Evolutionary conservation across 2,113 vertebrate species (phyloP).

Genomic region (Eonycteris spelaea): DNA sequence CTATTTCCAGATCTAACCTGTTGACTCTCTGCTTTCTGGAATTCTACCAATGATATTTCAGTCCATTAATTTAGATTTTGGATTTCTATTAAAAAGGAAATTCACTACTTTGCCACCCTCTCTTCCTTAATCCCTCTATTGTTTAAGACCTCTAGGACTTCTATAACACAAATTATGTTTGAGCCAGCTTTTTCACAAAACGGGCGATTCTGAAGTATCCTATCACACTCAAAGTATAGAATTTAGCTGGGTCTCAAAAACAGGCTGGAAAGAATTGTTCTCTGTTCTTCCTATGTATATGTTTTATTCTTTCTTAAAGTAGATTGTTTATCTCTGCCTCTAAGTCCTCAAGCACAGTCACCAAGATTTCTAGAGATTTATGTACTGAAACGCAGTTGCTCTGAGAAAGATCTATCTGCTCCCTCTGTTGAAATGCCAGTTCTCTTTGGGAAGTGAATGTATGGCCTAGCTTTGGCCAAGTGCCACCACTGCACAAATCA

Average conservation of each 20-base stretch:
- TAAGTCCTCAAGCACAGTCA: background rate
- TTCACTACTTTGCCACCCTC: background rate
- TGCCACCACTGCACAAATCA: too few species aligned
- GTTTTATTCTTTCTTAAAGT: background rate
- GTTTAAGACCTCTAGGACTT: background rate
- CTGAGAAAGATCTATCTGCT: background rate
- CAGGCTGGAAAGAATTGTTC: background rate
- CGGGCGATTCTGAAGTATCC: background rate
- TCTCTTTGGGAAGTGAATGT: background rate
- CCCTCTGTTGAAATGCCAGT: background rate
- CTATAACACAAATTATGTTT: background rate
- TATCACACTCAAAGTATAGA: background rate
- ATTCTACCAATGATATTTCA: background rate
- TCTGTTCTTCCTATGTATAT: background rate
- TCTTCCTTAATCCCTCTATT: background rate
- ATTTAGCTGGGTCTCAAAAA: background rate
- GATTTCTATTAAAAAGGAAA: constrained; percentile 9
- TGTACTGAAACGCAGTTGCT: background rate
- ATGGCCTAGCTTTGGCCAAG: background rate
- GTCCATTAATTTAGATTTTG: background rate
- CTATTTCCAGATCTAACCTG: background rate
- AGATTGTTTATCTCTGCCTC: background rate
- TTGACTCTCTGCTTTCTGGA: background rate
- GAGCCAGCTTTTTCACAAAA: background rate
- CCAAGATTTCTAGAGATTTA: background rate